A percentile compares a stretch with the other conserved stretches of the same genome.
Evolutionary conservation across 2,888 invertebrate genomes (phyloP).

Genomic region (Tanypteryx hageni): DNA sequence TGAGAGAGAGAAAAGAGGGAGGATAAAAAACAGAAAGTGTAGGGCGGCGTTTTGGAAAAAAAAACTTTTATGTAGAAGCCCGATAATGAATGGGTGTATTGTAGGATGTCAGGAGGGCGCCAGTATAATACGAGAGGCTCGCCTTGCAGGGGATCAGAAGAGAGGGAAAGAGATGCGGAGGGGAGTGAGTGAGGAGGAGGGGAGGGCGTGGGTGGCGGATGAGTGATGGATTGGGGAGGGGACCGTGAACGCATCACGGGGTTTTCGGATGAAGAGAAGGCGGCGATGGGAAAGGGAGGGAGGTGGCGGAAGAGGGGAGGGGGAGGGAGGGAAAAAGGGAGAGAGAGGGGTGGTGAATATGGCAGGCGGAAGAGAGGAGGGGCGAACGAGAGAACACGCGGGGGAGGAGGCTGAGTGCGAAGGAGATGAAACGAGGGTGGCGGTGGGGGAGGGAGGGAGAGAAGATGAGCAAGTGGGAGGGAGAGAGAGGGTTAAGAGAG

Average conservation of each 20-base stretch:
- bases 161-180: background rate
- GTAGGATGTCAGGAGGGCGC: slow-evolving; percentile 64
- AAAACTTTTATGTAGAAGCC: slow-evolving; percentile 58
- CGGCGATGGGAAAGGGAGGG: background rate
- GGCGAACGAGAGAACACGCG: background rate
- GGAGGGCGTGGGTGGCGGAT: slow-evolving; percentile 42
- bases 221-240: slow-evolving; percentile 63
- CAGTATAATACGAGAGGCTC: slow-evolving; percentile 62
- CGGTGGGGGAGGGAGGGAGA: background rate
- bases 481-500: background rate
- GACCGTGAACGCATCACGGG: slow-evolving; percentile 60
- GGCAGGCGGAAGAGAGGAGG: background rate
- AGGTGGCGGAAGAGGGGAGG: background rate
- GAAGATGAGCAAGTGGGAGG: background rate
- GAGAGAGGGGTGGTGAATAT: background rate
- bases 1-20: background rate
- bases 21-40: slow-evolving; percentile 4
- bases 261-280: slow-evolving; percentile 51
- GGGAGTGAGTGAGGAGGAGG: background rate
- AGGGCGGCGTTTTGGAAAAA: slow-evolving; percentile 28
- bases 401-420: background rate
- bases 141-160: slow-evolving; percentile 60
- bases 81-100: slow-evolving; percentile 64
- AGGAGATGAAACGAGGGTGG: slow-evolving; percentile 8
- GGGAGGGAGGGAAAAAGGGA: background rate